Base-by-base conservation (phyloP, 2,113 vertebrate species). In the Pterocles orientalis region DNA sequence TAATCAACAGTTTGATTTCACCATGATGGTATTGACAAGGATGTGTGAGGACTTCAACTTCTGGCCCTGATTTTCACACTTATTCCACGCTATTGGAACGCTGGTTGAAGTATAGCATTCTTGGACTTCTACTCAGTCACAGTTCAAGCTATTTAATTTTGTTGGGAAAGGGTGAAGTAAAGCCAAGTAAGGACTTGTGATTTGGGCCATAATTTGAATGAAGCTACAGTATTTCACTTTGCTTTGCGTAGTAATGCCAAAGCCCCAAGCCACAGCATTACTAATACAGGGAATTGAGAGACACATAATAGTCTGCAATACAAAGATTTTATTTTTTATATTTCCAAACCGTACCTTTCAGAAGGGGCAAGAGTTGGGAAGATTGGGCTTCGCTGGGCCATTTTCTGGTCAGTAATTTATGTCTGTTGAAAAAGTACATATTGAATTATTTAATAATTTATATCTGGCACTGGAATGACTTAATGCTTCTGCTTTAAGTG, bases 331-430 rank as follows among this genome's bases (percentile, higher is more conserved):
- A 53, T 20, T 16, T 64, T 92, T 92, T 72, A 19, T 36, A 71
- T 86, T 86, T 89, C 60, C 87, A 90, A 88, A 95, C 95, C 96
- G 92, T 98, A 98, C 98, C 98, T 98, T 98, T 98, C 98, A 79
- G 97, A 94, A 78, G 96, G 97, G 94, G 97, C 97, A 94, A 98
- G 97, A 86, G 97, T 98, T 94, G 98, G 98, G 97, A 98, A 97
- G 95, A 95, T 94, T 29, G 94, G 94, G 91, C 95, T 98, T 95
- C 96, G 93, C 88, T 96, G 98, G 92, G 98, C 97, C 98, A 98
- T 98, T 95, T 97, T 98, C 97, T 95, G 95, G 95, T 97, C 97
- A 97, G 88, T 97, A 97, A 95, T 92, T 96, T 97, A 97, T 79
- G 90, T 97, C 98, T 98, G 98, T 98, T 96, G 93, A 94, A 94